Evolutionary conservation across 2,888 invertebrate genomes (phyloP).

Genomic region (Deroplatys truncata): DNA sequence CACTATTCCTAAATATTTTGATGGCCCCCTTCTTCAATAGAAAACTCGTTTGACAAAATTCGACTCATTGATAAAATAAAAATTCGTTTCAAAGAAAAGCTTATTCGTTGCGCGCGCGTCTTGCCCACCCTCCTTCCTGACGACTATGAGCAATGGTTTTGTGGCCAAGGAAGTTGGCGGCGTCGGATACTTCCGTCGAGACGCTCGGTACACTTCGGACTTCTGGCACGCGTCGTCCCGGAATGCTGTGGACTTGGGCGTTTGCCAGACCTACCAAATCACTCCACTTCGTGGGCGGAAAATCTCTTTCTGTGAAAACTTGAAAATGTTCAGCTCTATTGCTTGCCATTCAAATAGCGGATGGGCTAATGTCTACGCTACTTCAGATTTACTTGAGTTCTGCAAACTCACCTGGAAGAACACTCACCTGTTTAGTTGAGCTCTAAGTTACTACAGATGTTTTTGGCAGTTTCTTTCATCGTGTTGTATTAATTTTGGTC

Average conservation of each 20-base stretch:
- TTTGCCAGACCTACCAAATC: constrained; percentile 14
- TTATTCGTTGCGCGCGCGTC: background rate
- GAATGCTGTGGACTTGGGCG: constrained; percentile 21
- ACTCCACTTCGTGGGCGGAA: background rate
- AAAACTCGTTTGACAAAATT: background rate
- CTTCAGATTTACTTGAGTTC: too few relatives aligned
- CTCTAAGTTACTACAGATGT: too few relatives aligned
- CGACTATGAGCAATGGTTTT: background rate
- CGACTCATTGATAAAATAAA: background rate
- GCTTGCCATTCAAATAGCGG: background rate
- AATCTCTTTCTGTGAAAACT: background rate
- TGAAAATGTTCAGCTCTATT: background rate
- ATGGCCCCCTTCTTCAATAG: constrained; percentile 13
- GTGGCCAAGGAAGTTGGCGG: background rate
- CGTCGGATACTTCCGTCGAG: constrained; percentile 13
- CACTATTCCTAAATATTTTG: constrained; percentile 10
- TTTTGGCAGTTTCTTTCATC: too few relatives aligned
- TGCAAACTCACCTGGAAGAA: too few relatives aligned
- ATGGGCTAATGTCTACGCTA: background rate
- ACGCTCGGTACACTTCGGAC: constrained; percentile 12
- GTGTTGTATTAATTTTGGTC: too few relatives aligned
- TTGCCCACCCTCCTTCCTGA: constrained; percentile 14
- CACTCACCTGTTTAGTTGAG: too few relatives aligned
- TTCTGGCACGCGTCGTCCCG: constrained; percentile 25
- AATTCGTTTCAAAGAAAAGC: background rate